phyloP scores from a whole-genome alignment of 1,140 invertebrate species.

The Drosophila orena region DNA sequence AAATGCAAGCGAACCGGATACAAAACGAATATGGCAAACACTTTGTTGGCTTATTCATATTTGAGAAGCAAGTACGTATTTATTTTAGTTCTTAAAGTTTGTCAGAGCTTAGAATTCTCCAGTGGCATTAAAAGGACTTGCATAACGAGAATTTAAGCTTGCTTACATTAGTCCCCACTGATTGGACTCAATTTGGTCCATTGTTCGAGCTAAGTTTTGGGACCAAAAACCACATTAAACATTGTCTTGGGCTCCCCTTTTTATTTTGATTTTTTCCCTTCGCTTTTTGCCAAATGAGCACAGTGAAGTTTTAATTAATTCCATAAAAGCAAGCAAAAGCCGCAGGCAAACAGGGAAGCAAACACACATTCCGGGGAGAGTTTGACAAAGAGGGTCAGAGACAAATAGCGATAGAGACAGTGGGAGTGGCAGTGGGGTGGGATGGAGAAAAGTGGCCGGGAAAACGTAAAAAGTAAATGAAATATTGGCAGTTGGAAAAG shows the following conservation, averaged over 20 bases:
- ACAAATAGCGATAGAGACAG: conserved; percentile 27
- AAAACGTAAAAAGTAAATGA: conserved; percentile 60
- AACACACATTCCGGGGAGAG: conserved; percentile 31
- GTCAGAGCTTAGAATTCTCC: too few relatives aligned
- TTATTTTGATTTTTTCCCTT: conserved; percentile 39
- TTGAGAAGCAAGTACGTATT: too few relatives aligned
- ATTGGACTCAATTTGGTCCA: conserved; percentile 29
- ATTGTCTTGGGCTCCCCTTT: conserved; percentile 32
- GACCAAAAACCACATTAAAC: conserved; percentile 33
- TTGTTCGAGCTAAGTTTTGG: conserved; percentile 48
- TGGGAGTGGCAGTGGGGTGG: not conserved
- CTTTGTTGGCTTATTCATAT: not conserved
- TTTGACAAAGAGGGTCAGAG: conserved; percentile 3
- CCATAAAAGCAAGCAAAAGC: conserved; percentile 76
- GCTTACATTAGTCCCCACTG: conserved; percentile 27
- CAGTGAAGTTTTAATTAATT: conserved; percentile 79
- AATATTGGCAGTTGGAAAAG: conserved; percentile 72
- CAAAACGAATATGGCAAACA: not conserved
- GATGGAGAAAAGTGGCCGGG: conserved; percentile 36
- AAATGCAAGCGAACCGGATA: not conserved
- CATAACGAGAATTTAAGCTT: not conserved
- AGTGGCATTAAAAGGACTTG: conserved; percentile 1
- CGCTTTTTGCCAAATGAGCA: conserved; percentile 50
- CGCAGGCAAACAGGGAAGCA: conserved; percentile 69
- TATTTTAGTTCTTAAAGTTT: not conserved